phyloP scores from a whole-genome alignment of 2,113 vertebrate genomes.

The Triplophysa dalaica region DNA sequence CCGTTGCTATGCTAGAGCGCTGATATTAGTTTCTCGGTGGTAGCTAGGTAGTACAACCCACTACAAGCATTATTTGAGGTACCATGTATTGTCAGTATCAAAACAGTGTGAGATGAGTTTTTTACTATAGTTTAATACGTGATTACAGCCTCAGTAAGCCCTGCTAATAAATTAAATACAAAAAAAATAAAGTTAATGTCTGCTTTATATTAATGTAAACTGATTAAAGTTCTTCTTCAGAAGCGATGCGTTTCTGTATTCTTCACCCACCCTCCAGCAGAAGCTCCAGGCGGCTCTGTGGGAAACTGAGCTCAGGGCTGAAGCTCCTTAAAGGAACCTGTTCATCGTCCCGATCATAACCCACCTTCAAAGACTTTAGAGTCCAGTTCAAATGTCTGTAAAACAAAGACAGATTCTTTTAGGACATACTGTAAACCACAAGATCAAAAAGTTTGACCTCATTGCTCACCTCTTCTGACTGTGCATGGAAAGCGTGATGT shows the following conservation, averaged over 20 bases:
- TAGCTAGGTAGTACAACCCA: too few relatives aligned
- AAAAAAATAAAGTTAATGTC: too few relatives aligned
- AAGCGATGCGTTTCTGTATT: slow-evolving; percentile 16
- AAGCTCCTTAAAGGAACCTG: slow-evolving; percentile 86
- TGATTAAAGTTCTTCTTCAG: background rate
- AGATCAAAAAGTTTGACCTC: background rate
- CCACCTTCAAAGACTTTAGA: slow-evolving; percentile 85
- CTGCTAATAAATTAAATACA: too few relatives aligned
- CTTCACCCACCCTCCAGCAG: slow-evolving; percentile 81
- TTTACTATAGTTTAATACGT: too few relatives aligned
- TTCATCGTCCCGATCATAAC: slow-evolving; percentile 81
- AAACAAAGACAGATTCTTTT: background rate
- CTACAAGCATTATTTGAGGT: too few relatives aligned
- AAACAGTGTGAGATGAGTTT: too few relatives aligned
- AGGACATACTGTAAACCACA: background rate
- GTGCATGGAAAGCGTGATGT: slow-evolving; percentile 90
- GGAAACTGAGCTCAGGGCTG: slow-evolving; percentile 84
- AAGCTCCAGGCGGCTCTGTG: slow-evolving; percentile 88
- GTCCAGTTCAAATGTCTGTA: slow-evolving; percentile 93
- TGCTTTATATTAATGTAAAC: too few relatives aligned
- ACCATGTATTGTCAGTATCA: too few relatives aligned
- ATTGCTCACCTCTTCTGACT: slow-evolving; percentile 89
- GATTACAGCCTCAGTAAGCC: too few relatives aligned
- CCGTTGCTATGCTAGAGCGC: too few relatives aligned
- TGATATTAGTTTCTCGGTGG: too few relatives aligned